A percentile compares a stretch with the other conserved stretches of the same genome.
Conservation (phyloP, 2,113 vertebrate species). For the Lagopus leucura region DNA sequence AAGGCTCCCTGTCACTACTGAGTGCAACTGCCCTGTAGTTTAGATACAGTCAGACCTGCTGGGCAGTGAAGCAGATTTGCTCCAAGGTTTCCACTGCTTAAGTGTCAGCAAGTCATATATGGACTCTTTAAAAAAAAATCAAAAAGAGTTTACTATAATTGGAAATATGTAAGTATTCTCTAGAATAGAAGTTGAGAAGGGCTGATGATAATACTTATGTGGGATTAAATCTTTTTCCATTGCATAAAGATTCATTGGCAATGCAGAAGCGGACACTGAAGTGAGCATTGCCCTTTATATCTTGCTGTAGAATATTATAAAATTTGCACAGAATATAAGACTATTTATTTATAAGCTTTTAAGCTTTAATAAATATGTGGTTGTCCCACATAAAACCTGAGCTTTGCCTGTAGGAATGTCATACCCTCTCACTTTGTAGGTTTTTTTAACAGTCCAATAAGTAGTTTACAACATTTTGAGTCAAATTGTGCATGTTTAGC, state of each 20-base stretch:
- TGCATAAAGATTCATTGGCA: not conserved
- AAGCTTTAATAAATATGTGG: not conserved
- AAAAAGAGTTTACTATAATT: not conserved
- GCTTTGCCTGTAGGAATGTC: not conserved
- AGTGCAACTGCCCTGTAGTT: not conserved
- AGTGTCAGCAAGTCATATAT: not conserved
- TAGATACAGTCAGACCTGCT: not conserved
- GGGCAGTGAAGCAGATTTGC: accelerated
- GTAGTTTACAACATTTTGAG: not conserved
- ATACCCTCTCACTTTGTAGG: not conserved
- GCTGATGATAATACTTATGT: not conserved
- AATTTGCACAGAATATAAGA: not conserved
- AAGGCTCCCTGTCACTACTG: accelerated
- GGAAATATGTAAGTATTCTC: not conserved
- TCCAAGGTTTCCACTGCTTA: not conserved
- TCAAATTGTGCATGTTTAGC: not conserved
- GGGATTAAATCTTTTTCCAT: not conserved
- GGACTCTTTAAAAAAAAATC: not conserved
- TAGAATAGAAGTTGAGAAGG: not conserved
- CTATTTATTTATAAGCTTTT: not conserved
- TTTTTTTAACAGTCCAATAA: not conserved
- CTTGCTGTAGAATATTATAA: not conserved
- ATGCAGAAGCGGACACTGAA: not conserved
- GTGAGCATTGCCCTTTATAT: not conserved
- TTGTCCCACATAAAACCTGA: not conserved